Evolutionary conservation across 2,797 vertebrate genomes (phyloP), one percentile per base, ranked within the genome.

Genomic region (Crocodylus rhombifer): DNA sequence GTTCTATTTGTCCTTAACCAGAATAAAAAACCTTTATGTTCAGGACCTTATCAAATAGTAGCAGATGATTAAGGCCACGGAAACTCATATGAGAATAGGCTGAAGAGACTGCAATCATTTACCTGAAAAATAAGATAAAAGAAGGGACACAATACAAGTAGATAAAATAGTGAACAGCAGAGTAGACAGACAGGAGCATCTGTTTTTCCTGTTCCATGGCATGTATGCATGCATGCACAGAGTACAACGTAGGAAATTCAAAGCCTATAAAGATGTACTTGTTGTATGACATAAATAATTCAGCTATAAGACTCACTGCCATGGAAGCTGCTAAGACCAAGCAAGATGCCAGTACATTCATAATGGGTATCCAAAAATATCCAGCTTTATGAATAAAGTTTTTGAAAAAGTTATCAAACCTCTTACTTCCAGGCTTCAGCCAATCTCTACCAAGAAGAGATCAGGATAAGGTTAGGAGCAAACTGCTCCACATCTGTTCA

Each of bases 111-210:
- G 4, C 1, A 1, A 80, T 4, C 6, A 20, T 82, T 79, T 77
- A 78, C 1, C 1, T 17, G 56, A 84, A 7, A 86, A 91, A 84
- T 0, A 76, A 93, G 77, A 65, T 2, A n/a, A 13, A 76, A 74
- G 7, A 8, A 3, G 0, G 5, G 76, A 23, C 1, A 21, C 1
- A 20, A 1, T 0, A 62, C 8, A 86, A 80, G 42, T 15, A 3
- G 17, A 1, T 60, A 23, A 76, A 82, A 7, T 30, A 18, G 23
- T 1, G 5, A 83, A 12, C 56, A 5, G 10, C 3, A 9, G 12
- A 42, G 6, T 0, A 3, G 1, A 25, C 13, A 12, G 30, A 42
- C 17, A 26, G 17, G 21, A 65, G 25, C 0, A 23, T 26, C 25
- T 4, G 2, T 55, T 1, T 42, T 4, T 10, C 14, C 71, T 4